phyloP scores from a whole-genome alignment of 2,797 vertebrate genomes.

The Pampus argenteus region DNA sequence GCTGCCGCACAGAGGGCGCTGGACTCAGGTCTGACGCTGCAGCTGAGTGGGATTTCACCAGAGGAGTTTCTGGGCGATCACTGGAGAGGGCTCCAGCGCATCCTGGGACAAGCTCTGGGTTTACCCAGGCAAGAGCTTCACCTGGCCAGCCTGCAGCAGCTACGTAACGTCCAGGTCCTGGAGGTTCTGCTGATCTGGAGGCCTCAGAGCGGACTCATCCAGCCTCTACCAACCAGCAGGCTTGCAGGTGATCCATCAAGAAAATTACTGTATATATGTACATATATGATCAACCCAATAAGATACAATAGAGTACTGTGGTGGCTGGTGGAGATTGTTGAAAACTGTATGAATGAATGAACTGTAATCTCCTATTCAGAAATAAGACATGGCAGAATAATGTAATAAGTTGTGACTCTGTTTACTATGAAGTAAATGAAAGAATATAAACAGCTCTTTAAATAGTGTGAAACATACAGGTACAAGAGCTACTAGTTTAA shows the following conservation, averaged over 20 bases:
- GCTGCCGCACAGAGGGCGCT: slow-evolving; percentile 82
- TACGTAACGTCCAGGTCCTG: slow-evolving; percentile 76
- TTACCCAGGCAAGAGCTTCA: slow-evolving; percentile 88
- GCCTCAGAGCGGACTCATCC: slow-evolving; percentile 68
- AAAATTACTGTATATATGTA: not conserved
- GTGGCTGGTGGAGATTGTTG: too few species aligned
- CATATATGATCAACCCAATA: too few species aligned
- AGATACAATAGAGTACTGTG: not conserved
- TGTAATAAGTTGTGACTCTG: too few species aligned
- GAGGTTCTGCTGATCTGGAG: slow-evolving; percentile 90
- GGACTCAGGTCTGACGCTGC: slow-evolving; percentile 89
- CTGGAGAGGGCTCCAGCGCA: slow-evolving; percentile 93
- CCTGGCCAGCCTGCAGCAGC: slow-evolving; percentile 93
- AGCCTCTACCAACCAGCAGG: slow-evolving; percentile 78
- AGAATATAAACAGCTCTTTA: too few species aligned
- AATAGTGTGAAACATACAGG: too few species aligned
- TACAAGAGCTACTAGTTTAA: not conserved
- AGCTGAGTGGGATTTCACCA: slow-evolving; percentile 85
- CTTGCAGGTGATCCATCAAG: slow-evolving; percentile 72
- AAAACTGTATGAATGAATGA: too few species aligned
- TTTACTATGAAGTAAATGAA: too few species aligned
- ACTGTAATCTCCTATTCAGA: too few species aligned
- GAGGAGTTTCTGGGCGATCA: slow-evolving; percentile 95
- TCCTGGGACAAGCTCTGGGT: slow-evolving; percentile 84
- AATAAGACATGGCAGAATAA: too few species aligned